phyloP scores from a whole-genome alignment of 1,140 invertebrate species.

The Euwallacea fornicatus region DNA sequence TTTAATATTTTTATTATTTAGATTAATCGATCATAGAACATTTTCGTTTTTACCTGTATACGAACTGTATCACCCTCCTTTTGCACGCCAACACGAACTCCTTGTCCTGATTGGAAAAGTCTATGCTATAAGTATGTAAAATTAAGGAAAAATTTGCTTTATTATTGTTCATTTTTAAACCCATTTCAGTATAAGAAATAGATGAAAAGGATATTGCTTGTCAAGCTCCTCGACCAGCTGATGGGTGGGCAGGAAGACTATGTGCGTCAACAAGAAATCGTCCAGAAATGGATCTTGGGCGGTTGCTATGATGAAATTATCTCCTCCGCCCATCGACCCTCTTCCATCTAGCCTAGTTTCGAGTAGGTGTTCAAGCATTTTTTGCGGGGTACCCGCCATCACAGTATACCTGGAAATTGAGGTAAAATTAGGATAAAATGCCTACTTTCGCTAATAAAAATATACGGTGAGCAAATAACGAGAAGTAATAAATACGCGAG shows the following conservation, averaged over 20 bases:
- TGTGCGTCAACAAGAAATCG: conserved; percentile 86
- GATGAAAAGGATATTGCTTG: conserved; percentile 72
- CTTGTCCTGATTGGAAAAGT: conserved; percentile 63
- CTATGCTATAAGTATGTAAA: conserved; percentile 60
- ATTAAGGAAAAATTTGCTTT: conserved; percentile 55
- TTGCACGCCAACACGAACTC: conserved; percentile 76
- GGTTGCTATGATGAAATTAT: conserved; percentile 49
- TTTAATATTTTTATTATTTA: background rate
- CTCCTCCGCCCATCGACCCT: conserved; percentile 55
- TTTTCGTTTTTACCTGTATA: conserved; percentile 56
- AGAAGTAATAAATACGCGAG: too few relatives aligned
- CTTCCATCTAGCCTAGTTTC: conserved; percentile 75
- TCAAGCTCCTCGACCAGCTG: conserved; percentile 75
- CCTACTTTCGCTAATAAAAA: too few relatives aligned
- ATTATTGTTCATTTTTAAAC: background rate
- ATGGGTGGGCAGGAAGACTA: conserved; percentile 81
- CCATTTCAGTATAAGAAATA: background rate
- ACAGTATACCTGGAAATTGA: conserved; percentile 73
- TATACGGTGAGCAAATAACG: too few relatives aligned
- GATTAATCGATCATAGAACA: background rate
- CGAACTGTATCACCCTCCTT: conserved; percentile 76
- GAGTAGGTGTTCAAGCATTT: conserved; percentile 84
- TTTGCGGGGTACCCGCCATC: conserved; percentile 85
- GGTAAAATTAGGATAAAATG: too few relatives aligned
- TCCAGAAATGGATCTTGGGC: conserved; percentile 73